Percentiles rank a stretch among this genome's conserved stretches.
These are phyloP conservation scores for Takifugu flavidus DNA, from an alignment of 2,113 vertebrate genomes.

Conservation along the genomic window DNA sequence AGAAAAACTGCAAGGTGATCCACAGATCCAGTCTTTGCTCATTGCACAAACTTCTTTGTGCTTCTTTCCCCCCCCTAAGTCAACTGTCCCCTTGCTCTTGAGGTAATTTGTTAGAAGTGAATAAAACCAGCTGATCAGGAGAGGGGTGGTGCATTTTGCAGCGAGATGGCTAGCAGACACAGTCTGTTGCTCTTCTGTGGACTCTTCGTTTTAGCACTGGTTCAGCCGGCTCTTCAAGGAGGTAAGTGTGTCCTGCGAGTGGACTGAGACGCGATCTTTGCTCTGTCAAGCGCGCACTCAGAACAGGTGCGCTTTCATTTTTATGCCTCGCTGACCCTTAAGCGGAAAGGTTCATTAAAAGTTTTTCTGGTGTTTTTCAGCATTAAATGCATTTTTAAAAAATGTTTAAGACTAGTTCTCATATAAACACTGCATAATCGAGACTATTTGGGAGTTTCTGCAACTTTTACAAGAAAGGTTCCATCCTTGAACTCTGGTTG, in stretches of 20 bases:
- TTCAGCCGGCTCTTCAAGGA: slow-evolving; percentile 86
- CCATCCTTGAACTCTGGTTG: no score
- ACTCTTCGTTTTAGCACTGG: slow-evolving; percentile 80
- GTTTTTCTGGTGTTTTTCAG: slow-evolving; percentile 3
- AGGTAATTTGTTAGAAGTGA: slow-evolving; percentile 86
- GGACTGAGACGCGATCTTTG: slow-evolving; percentile 26
- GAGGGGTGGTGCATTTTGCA: slow-evolving; percentile 84
- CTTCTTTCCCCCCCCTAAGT: slow-evolving; percentile 83
- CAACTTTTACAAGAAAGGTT: no score
- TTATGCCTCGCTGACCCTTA: neutral
- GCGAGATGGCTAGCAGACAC: slow-evolving; percentile 89
- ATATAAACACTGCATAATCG: neutral
- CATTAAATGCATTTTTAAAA: neutral
- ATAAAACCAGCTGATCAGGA: slow-evolving; percentile 88
- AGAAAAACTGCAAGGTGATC: slow-evolving; percentile 75
- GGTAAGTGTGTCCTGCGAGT: slow-evolving; percentile 78
- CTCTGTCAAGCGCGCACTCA: slow-evolving; percentile 23
- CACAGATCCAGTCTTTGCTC: slow-evolving; percentile 39
- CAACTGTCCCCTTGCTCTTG: slow-evolving; percentile 65
- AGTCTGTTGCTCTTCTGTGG: slow-evolving; percentile 79
- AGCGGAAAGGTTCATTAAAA: slow-evolving; percentile 4
- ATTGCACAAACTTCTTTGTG: neutral
- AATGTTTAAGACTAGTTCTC: neutral
- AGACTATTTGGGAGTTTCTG: no score
- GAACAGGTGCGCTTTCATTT: slow-evolving; percentile 48